A percentile compares a stretch with the other conserved stretches of the same genome.
phyloP scores from a whole-genome alignment of 2,797 vertebrate genomes.

The Microcaecilia unicolor region DNA sequence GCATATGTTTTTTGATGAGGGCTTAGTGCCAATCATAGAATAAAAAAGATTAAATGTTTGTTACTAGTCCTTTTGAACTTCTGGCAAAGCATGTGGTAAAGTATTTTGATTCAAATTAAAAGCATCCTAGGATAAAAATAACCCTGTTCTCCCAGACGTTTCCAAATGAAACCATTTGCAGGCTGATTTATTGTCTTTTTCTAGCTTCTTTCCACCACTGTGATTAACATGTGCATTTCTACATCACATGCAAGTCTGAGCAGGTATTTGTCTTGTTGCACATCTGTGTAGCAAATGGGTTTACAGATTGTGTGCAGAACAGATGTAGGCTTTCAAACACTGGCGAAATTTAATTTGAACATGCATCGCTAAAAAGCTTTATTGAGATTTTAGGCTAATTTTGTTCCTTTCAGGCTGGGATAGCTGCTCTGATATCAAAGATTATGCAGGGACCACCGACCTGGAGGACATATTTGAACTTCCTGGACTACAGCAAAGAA shows the following conservation, averaged over 20 bases:
- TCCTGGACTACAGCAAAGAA: constrained; percentile 2
- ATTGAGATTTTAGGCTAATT: constrained; percentile 16
- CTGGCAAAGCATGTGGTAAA: constrained; percentile 69
- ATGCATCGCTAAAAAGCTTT: constrained; percentile 36
- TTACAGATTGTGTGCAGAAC: constrained; percentile 44
- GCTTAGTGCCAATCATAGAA: constrained; percentile 62
- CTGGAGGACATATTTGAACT: background rate
- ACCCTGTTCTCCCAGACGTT: constrained; percentile 52
- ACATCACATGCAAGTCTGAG: constrained; percentile 47
- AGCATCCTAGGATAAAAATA: constrained; percentile 76
- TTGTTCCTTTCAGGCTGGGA: constrained; percentile 13
- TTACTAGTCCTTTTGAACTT: constrained; percentile 70
- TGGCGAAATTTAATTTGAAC: constrained; percentile 39
- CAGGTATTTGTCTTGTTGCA: constrained; percentile 59
- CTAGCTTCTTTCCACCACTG: constrained; percentile 46
- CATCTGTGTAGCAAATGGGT: constrained; percentile 58
- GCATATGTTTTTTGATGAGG: constrained; percentile 60
- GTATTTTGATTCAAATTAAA: constrained; percentile 71
- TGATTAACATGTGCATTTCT: constrained; percentile 54
- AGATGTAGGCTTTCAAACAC: constrained; percentile 45
- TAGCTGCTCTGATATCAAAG: background rate
- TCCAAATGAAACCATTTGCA: constrained; percentile 60
- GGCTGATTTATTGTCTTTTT: constrained; percentile 53
- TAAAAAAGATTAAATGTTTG: constrained; percentile 71
- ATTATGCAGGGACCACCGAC: background rate